Base-by-base conservation (phyloP, 2,113 vertebrate species). In the Labrus mixtus region DNA sequence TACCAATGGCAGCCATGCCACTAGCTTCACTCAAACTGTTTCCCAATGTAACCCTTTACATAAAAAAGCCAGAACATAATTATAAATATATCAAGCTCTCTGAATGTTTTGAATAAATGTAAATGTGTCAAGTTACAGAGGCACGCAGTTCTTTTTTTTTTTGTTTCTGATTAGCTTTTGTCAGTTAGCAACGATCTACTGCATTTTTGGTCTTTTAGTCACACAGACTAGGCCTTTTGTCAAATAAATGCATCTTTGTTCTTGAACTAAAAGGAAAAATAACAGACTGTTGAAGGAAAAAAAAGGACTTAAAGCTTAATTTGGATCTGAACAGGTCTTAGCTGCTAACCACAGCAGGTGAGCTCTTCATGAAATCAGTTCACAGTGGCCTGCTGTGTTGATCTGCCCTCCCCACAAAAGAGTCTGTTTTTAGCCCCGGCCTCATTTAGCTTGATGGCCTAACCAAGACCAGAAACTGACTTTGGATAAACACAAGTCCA, bases 371-470 rank as follows among this genome's bases (percentile, higher is more conserved):
- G 56, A 69, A 66, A 73, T 70, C 64, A 46, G 36, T 83, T 85
- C 89, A 79, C 78, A 79, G 79, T 65, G 65, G 29, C 84, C 82
- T 74, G 78, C 88, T 87, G 88, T 87, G 79, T 63, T 76, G 74
- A 82, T 64, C 83, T 77, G 68, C 58, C 37, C 37, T 43, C 33
- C 23, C 68, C 8, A 81, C 77, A 85, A 88, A 89, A 45, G 68
- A 76, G 75, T 68, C 88, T 76, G 81, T 78, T 89, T 91, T 89
- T 84, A 87, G 86, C 73, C 61, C 75, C 46, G 51, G 85, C 83
- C 78, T 87, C 80, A 82, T 89, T 78, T 84, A 85, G 76, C 65
- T 70, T 85, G 79, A 84, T 82, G 83, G 65, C 73, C 76, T 61
- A 43, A 82, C 71, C 63, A 66, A 55, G 74, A 88, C 76, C 86